Percentiles rank a stretch among this genome's conserved stretches.
phyloP scores from a whole-genome alignment of 2,888 invertebrate species.

The Saturnia pavonia region DNA sequence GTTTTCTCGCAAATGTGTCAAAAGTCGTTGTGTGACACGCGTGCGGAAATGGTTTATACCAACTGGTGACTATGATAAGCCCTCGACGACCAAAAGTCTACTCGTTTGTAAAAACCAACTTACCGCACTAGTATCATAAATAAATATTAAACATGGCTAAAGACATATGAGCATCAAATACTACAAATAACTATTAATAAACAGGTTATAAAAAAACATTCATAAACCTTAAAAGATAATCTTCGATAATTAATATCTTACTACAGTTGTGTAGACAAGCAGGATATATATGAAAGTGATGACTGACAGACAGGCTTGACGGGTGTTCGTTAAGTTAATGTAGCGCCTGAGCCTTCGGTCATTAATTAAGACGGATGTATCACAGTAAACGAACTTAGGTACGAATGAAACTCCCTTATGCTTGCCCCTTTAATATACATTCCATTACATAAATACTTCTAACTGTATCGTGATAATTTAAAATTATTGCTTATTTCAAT shows the following conservation, averaged over 20 bases:
- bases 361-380: conserved; percentile 56
- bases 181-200: background rate
- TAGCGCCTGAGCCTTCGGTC: conserved; percentile 41
- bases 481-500: background rate
- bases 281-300: conserved; percentile 39
- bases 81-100: too few species aligned
- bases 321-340: conserved; percentile 56
- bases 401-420: background rate
- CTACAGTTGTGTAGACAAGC: conserved; percentile 24
- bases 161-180: background rate
- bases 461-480: background rate
- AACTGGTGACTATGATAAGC: too few species aligned
- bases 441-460: background rate
- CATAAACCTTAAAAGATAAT: background rate
- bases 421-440: background rate
- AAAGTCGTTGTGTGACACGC: too few species aligned
- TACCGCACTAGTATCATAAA: too few species aligned
- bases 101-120: too few species aligned
- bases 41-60: too few species aligned
- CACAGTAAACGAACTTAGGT: conserved; percentile 18
- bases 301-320: conserved; percentile 57
- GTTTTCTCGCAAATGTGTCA: too few species aligned
- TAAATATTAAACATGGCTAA: too few species aligned
- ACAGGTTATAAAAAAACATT: background rate
- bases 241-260: background rate